Evolutionary conservation across 37 sponge, comb jelly and placozoan genomes (phyloP).

Genomic region (Petrosia ficiformis): DNA sequence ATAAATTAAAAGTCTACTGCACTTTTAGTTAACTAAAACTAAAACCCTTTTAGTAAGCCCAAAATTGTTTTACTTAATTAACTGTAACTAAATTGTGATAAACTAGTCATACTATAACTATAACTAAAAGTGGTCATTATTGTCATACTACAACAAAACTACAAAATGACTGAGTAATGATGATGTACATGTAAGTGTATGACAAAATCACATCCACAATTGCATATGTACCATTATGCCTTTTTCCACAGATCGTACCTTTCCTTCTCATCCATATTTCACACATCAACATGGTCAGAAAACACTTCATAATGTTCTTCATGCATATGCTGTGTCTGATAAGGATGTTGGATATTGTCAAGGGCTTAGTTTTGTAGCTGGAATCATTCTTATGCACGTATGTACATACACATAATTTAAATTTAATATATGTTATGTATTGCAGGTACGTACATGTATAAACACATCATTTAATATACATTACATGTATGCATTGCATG

Average conservation of each 20-base stretch:
- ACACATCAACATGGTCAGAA: slow-evolving; percentile 52
- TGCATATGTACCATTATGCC: not conserved
- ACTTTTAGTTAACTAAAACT: too few species aligned
- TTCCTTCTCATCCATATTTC: slow-evolving; percentile 90
- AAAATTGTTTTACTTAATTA: too few species aligned
- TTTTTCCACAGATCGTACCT: slow-evolving; percentile 77
- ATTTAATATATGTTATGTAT: not conserved
- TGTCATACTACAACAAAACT: too few species aligned
- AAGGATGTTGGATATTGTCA: slow-evolving; percentile 93
- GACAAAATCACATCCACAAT: not conserved
- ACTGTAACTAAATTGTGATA: too few species aligned
- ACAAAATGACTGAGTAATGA: too few species aligned
- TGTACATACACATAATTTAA: slow-evolving; percentile 10
- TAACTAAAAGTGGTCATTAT: too few species aligned
- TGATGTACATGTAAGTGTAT: not conserved
- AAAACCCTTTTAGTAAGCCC: too few species aligned
- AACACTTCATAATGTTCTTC: slow-evolving; percentile 60
- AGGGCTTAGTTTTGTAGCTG: slow-evolving; percentile 91
- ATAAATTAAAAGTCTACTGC: too few species aligned
- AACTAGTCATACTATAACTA: too few species aligned
- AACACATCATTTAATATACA: too few species aligned
- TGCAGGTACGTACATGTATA: too few species aligned
- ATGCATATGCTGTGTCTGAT: slow-evolving; percentile 86
- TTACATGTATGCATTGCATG: too few species aligned
- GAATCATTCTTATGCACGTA: slow-evolving; percentile 88